phyloP scores from a whole-genome alignment of 1,140 invertebrate species.

The Drosophila novamexicana region DNA sequence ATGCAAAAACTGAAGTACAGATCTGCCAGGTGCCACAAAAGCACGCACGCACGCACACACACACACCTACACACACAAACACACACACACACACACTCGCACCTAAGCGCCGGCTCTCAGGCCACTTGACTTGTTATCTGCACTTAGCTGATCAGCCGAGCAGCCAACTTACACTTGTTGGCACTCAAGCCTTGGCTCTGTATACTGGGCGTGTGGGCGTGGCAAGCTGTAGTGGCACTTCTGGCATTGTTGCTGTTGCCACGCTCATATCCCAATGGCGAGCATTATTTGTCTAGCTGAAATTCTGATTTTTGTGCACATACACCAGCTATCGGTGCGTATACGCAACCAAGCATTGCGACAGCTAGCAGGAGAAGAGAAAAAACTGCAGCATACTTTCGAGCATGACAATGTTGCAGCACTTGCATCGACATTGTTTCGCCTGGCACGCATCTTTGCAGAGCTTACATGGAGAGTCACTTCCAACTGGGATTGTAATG shows the following conservation, averaged over 20 bases:
- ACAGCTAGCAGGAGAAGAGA: constrained; percentile 30
- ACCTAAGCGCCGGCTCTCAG: constrained; percentile 43
- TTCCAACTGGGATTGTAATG: constrained; percentile 38
- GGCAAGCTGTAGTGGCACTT: not conserved
- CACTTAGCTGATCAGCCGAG: constrained; percentile 70
- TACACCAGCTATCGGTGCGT: constrained; percentile 40
- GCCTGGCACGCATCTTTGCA: constrained; percentile 42
- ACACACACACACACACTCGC: constrained; percentile 32
- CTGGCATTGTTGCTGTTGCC: not conserved
- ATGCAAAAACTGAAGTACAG: constrained; percentile 73
- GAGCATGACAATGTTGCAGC: constrained; percentile 23
- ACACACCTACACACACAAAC: constrained; percentile 3
- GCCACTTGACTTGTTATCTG: constrained; percentile 76
- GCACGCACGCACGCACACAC: constrained; percentile 2
- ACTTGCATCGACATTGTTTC: constrained; percentile 47
- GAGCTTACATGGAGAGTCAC: constrained; percentile 54
- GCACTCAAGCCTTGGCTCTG: constrained; percentile 48
- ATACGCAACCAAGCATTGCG: constrained; percentile 57
- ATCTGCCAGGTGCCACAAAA: constrained; percentile 58
- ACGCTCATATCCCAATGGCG: constrained; percentile 23
- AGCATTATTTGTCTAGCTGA: constrained; percentile 60
- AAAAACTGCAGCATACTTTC: constrained; percentile 49
- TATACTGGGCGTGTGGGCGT: constrained; percentile 19
- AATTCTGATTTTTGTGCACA: constrained; percentile 50
- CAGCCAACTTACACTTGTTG: constrained; percentile 74